Percentiles rank a stretch among this genome's conserved stretches.
Conservation (phyloP, 2,888 invertebrate genomes). For the Scotopteryx bipunctaria region DNA sequence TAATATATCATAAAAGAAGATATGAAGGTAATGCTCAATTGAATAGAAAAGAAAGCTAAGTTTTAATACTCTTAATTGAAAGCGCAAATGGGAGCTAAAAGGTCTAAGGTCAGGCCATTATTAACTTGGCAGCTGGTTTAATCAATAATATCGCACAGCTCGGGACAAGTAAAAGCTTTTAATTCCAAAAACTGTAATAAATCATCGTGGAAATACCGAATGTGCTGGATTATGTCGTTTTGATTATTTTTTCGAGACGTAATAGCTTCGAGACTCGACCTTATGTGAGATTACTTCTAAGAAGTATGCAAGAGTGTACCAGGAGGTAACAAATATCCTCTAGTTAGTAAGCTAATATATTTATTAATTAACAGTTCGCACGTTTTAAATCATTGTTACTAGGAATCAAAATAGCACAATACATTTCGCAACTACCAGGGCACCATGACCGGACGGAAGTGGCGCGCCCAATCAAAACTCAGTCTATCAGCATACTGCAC, state of each 20-base stretch:
- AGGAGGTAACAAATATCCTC: too few species aligned
- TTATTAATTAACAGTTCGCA: too few species aligned
- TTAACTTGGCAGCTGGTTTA: conserved; percentile 12
- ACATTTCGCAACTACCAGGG: conserved; percentile 29
- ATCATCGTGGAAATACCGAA: background rate
- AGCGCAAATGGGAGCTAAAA: conserved; percentile 15
- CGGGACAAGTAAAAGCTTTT: conserved; percentile 12
- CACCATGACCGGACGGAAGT: conserved; percentile 40
- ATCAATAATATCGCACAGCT: conserved; percentile 6
- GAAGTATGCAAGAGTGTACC: too few species aligned
- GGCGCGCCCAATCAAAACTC: conserved; percentile 44
- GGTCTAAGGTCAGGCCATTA: conserved; percentile 19
- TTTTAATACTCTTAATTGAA: conserved; percentile 22
- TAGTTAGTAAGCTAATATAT: too few species aligned
- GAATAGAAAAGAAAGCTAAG: conserved; percentile 18
- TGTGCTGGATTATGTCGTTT: background rate
- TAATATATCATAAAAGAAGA: conserved; percentile 12
- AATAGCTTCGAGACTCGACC: too few species aligned
- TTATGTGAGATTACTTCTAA: too few species aligned
- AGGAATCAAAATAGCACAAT: conserved; percentile 10
- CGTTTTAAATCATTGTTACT: background rate
- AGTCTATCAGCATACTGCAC: conserved; percentile 37
- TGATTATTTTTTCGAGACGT: too few species aligned
- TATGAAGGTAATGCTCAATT: conserved; percentile 4
- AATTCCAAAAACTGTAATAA: conserved; percentile 7